Base-by-base conservation (phyloP, 2,888 invertebrate species). In the Furcula furcula region DNA sequence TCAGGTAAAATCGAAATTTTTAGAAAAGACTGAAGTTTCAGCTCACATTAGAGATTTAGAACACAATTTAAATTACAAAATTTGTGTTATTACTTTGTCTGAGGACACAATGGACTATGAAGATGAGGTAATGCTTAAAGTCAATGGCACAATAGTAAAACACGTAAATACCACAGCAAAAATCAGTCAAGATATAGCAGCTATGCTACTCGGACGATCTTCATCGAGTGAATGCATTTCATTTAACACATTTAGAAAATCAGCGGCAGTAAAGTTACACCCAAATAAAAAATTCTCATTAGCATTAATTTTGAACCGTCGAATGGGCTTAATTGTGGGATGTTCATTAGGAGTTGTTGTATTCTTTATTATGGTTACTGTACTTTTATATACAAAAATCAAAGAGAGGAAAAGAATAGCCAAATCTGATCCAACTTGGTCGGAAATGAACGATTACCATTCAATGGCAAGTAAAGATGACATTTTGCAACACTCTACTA, bases 401-500 rank as follows among this genome's bases (percentile, higher is more conserved):
- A 87, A 85, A 62, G 88, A 87, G 59, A 68, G 88, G 37, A 85
- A 85, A 51, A 58, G 87, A 53, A 88, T 88, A 37, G 87, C 88
- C 2, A 86, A 88, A 50, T 71, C 86, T 11, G 88, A 88, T 40
- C 86, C 86, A 12, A 65, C 73, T 1, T 88, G 88, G 87, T 68
- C 85, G 4, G 88, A 88, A 63, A 80, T 88, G 82, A 86, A 86
- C 42, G 85, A 88, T 53, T 88, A 85, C 41, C 84, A 84, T 64
- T 87, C 86, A 10, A 76, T 86, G 65, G 79, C 80, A 31, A 88
- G 88, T 55, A 88, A 86, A 59, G 88, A 88, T 36, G 86, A 88
- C 46, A 73, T 87, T 51, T 57, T 86, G 54, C 80, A 85, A 54
- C 70, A 76, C 58, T 85, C 85, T 14, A 87, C 70, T 7, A 79